Evolutionary conservation across 2,797 vertebrate species (phyloP), one percentile per base, ranked within the genome.

Genomic region (Ciconia nigra): DNA sequence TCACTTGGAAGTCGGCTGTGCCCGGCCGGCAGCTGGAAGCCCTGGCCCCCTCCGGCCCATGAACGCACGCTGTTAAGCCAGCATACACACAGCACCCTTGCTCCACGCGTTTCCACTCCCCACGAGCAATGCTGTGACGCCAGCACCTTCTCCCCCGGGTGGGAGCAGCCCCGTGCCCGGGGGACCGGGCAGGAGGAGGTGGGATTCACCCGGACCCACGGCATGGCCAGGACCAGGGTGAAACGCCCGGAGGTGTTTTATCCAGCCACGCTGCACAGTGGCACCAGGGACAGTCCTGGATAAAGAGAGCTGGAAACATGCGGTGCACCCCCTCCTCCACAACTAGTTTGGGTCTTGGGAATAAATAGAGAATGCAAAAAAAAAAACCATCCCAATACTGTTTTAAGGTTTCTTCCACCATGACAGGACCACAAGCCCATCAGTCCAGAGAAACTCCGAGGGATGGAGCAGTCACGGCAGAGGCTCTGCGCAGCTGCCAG

Each of bases 51-150:
- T 55, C 52, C 13, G 4, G 44, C 44, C 31, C 4, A 1, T 63
- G 87, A 81, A 51, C 0, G 16, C 17, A 13, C 1, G 0, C 49
- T 35, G 4, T 11, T 11, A 66, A 57, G 14, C 10, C 70, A 22
- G 54, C 26, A 12, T 22, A 7, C 2, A 3, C 13, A 8, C 1
- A 0, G 28, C n/a, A 80, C 29, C 25, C 78, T 15, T 16, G n/a
- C 49, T 74, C 76, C 62, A 11, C 0, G 4, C 2, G 37, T 15
- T 76, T 25, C 46, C 19, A 44, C 13, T 19, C 35, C 47, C 63
- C 29, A 33, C 0, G 0, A 54, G 51, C 31, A 22, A 37, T 1
- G 4, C 39, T 1, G 2, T 11, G 39, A 19, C 3, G 2, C 14
- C 21, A 5, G 39, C 46, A 46, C 51, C 77, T 70, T 52, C 39